Evolutionary conservation across 2,797 vertebrate genomes (phyloP).

Genomic region (Periparus ater): DNA sequence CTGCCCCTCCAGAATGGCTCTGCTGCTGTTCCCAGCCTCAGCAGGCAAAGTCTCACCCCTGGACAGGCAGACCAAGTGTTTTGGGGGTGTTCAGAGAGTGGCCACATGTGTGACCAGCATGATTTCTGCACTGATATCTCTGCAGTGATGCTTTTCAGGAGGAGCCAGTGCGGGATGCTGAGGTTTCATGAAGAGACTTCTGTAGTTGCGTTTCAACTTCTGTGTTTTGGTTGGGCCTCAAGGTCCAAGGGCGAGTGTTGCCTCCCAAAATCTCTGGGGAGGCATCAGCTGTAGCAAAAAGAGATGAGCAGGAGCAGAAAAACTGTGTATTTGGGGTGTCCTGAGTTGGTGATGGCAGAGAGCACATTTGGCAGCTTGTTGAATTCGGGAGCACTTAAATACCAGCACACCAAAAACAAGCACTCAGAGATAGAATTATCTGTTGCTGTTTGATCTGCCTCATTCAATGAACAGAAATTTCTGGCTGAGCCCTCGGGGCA

Average conservation of each 20-base stretch:
- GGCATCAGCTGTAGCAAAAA: background rate
- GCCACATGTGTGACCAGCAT: fast-evolving
- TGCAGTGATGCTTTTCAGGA: background rate
- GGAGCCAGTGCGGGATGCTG: background rate
- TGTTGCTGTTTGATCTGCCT: background rate
- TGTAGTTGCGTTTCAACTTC: background rate
- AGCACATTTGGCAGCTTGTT: background rate
- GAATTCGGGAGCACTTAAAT: background rate
- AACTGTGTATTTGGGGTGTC: background rate
- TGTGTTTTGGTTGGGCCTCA: background rate
- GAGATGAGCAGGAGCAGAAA: background rate
- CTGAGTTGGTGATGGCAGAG: background rate
- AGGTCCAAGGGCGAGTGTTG: background rate
- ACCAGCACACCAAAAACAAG: background rate
- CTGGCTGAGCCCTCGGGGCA: background rate
- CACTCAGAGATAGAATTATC: background rate
- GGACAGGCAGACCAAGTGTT: background rate
- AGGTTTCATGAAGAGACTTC: background rate
- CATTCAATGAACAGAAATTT: background rate
- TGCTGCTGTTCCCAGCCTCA: background rate
- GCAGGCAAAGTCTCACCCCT: background rate
- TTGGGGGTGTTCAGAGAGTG: background rate
- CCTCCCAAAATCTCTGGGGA: background rate
- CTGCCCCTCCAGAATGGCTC: background rate
- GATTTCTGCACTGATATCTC: background rate